A percentile compares a stretch with the other conserved stretches of the same genome.
Evolutionary conservation across 2,888 invertebrate species (phyloP).

Genomic region (Dioctria linearis): DNA sequence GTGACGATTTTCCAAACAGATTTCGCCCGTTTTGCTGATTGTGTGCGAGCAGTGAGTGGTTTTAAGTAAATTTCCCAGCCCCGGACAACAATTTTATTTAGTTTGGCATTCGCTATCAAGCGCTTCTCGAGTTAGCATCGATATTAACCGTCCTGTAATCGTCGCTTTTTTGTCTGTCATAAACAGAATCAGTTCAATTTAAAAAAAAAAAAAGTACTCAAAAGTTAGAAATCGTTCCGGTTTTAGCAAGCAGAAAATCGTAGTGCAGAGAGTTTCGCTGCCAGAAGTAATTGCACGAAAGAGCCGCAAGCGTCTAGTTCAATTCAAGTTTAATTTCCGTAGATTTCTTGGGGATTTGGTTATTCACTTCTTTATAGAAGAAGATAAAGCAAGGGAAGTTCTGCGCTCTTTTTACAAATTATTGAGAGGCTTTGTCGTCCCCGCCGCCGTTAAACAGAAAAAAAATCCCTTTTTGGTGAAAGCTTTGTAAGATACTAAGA

Average conservation of each 20-base stretch:
- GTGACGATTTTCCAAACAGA: slow-evolving; percentile 38
- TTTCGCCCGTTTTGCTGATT: slow-evolving; percentile 36
- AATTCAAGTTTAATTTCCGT: slow-evolving; percentile 6
- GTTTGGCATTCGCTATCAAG: slow-evolving; percentile 64
- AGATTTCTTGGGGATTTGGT: slow-evolving; percentile 5
- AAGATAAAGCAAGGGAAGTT: slow-evolving; percentile 27
- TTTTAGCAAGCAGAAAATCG: slow-evolving; percentile 13
- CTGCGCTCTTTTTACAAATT: slow-evolving; percentile 30
- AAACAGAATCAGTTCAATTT: slow-evolving; percentile 59
- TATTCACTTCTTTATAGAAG: slow-evolving; percentile 6
- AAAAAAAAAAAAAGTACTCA: not conserved
- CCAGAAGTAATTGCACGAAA: slow-evolving; percentile 17
- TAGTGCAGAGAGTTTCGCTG: slow-evolving; percentile 25
- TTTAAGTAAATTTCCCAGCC: slow-evolving; percentile 56
- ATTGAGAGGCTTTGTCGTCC: slow-evolving; percentile 9
- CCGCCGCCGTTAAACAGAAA: slow-evolving; percentile 31
- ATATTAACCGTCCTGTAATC: slow-evolving; percentile 64
- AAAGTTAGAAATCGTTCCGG: slow-evolving; percentile 13
- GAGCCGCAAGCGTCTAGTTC: not conserved
- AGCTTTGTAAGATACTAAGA: slow-evolving; percentile 7
- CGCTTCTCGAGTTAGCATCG: slow-evolving; percentile 67
- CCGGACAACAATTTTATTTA: slow-evolving; percentile 59
- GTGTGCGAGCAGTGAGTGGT: slow-evolving; percentile 38
- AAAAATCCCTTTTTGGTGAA: slow-evolving; percentile 19
- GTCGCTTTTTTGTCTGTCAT: slow-evolving; percentile 60